phyloP scores from a whole-genome alignment of 2,888 invertebrate genomes.

The Poecilus cupreus region DNA sequence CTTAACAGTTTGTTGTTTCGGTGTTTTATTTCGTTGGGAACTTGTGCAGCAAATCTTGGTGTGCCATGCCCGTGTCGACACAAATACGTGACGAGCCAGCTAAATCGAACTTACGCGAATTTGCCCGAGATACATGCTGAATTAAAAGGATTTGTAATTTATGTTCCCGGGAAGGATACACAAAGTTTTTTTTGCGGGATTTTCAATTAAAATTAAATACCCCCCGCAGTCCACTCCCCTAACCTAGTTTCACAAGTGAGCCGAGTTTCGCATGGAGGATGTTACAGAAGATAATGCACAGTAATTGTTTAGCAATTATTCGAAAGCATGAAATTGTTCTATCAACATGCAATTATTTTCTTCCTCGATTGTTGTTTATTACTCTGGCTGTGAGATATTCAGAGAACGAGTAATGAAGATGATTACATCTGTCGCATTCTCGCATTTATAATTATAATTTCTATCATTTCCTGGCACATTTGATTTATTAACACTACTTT shows the following conservation, averaged over 20 bases:
- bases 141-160: conserved; percentile 49
- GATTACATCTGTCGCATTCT: neutral
- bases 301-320: neutral
- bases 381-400: neutral
- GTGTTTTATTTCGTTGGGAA: conserved; percentile 51
- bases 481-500: too few species aligned
- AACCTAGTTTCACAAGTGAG: too few species aligned
- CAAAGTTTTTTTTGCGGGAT: neutral
- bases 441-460: neutral
- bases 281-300: neutral
- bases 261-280: neutral
- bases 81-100: conserved; percentile 34
- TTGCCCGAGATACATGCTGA: conserved; percentile 40
- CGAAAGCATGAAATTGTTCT: neutral
- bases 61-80: conserved; percentile 39
- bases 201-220: neutral
- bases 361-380: neutral
- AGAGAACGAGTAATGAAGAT: neutral
- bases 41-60: conserved; percentile 48
- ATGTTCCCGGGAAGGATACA: conserved; percentile 25
- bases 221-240: too few species aligned
- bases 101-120: neutral
- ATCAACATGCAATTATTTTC: neutral
- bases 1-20: conserved; percentile 57
- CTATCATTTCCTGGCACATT: too few species aligned